phyloP scores from a whole-genome alignment of 2,888 invertebrate species.

The Odiellus spinosus region DNA sequence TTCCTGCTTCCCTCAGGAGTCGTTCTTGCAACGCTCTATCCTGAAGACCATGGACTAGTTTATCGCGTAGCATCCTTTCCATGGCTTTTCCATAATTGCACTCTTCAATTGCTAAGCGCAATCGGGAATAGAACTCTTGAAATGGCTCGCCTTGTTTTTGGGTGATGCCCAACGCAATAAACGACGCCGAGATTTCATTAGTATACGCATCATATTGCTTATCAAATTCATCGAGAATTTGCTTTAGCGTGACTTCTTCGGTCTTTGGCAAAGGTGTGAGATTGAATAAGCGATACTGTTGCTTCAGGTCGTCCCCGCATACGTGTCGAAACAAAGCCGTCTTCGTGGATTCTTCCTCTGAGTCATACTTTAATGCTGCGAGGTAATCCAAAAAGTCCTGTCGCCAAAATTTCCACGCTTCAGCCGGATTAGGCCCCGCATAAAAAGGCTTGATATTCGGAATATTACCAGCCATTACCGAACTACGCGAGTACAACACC shows the following conservation, averaged over 20 bases:
- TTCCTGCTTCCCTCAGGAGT: constrained; percentile 1
- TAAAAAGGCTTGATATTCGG: too few species aligned
- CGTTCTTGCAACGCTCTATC: constrained; percentile 5
- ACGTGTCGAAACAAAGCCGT: constrained; percentile 1
- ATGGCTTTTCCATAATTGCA: background rate
- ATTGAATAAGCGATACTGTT: too few species aligned
- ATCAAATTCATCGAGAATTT: background rate
- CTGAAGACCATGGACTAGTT: constrained; percentile 4
- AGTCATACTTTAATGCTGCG: constrained; percentile 1
- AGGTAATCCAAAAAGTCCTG: constrained; percentile 5
- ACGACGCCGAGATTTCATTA: background rate
- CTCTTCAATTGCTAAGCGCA: constrained; percentile 1
- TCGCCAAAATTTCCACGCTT: constrained; percentile 3
- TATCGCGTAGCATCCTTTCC: constrained; percentile 2
- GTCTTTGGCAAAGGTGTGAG: too few species aligned
- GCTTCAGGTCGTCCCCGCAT: background rate
- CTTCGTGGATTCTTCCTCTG: background rate
- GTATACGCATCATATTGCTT: background rate
- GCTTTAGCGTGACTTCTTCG: background rate
- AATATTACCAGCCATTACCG: too few species aligned
- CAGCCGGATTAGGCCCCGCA: background rate
- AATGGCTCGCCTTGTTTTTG: background rate
- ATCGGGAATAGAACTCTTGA: background rate
- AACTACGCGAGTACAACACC: too few species aligned
- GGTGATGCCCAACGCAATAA: background rate